Conservation (phyloP, 2,797 vertebrate species). For the Podarcis lilfordi region DNA sequence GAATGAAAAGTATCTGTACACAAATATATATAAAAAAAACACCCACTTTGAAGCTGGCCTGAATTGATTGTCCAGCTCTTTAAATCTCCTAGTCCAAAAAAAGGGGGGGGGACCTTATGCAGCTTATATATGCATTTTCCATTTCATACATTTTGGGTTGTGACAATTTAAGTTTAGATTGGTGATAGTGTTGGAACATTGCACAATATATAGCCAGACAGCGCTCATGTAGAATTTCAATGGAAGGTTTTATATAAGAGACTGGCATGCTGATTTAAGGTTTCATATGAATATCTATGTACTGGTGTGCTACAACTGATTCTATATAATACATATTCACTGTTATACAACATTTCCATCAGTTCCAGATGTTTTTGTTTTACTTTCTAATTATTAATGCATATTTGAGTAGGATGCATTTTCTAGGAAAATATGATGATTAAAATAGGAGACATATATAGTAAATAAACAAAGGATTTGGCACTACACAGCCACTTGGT, state of each 20-base stretch:
- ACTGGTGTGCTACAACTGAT: slow-evolving; percentile 78
- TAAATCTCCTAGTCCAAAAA: slow-evolving; percentile 75
- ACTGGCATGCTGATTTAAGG: slow-evolving; percentile 63
- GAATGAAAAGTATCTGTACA: slow-evolving; percentile 63
- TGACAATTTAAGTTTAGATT: slow-evolving; percentile 78
- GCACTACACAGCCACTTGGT: background rate
- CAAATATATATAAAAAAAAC: slow-evolving; percentile 45
- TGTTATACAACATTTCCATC: slow-evolving; percentile 75
- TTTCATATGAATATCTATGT: slow-evolving; percentile 70
- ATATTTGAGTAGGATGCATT: slow-evolving; percentile 52
- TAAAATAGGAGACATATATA: slow-evolving; percentile 44
- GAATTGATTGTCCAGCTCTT: slow-evolving; percentile 75
- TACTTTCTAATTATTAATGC: slow-evolving; percentile 71
- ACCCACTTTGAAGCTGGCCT: slow-evolving; percentile 9
- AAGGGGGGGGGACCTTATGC: slow-evolving; percentile 39
- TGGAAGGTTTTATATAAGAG: slow-evolving; percentile 73
- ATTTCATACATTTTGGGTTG: slow-evolving; percentile 75
- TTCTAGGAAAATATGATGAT: slow-evolving; percentile 52
- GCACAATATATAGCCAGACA: slow-evolving; percentile 82
- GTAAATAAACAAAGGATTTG: slow-evolving; percentile 22
- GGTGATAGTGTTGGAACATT: slow-evolving; percentile 75
- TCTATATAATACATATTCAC: slow-evolving; percentile 76
- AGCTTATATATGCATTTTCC: slow-evolving; percentile 75
- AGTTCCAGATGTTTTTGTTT: slow-evolving; percentile 80
- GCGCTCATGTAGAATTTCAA: slow-evolving; percentile 81